A percentile compares a stretch with the other conserved stretches of the same genome.
Evolutionary conservation across 2,113 vertebrate genomes (phyloP).

Genomic region (Megatriorchis doriae): DNA sequence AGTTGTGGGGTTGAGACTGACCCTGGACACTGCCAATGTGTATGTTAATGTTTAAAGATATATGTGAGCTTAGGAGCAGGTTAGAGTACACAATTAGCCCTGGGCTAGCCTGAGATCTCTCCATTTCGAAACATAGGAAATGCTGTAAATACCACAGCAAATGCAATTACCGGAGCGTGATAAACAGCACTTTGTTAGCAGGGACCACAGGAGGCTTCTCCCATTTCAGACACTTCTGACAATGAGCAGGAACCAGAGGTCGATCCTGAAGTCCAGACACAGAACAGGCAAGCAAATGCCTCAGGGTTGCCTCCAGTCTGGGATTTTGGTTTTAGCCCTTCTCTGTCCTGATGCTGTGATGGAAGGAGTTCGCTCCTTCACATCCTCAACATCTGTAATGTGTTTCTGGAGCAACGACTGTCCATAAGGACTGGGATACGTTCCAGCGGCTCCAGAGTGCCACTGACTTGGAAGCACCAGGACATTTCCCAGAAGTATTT

Average conservation of each 20-base stretch:
- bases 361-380: background rate
- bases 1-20: rapidly evolving
- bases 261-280: rapidly evolving
- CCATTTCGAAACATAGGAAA: slow-evolving; percentile 30
- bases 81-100: background rate
- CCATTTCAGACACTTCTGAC: background rate
- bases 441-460: background rate
- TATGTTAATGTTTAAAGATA: background rate
- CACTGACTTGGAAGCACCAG: background rate
- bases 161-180: slow-evolving; percentile 25
- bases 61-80: background rate
- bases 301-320: background rate
- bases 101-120: background rate
- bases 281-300: background rate
- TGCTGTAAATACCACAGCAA: slow-evolving; percentile 25
- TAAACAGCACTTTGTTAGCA: background rate
- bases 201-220: background rate
- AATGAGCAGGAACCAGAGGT: background rate
- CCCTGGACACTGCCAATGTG: background rate
- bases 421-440: rapidly evolving
- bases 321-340: background rate
- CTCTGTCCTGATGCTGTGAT: background rate
- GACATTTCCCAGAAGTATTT: background rate
- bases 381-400: background rate
- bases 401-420: background rate